Base-by-base conservation (phyloP, 2,113 vertebrate species). In the Apteryx owenii region DNA sequence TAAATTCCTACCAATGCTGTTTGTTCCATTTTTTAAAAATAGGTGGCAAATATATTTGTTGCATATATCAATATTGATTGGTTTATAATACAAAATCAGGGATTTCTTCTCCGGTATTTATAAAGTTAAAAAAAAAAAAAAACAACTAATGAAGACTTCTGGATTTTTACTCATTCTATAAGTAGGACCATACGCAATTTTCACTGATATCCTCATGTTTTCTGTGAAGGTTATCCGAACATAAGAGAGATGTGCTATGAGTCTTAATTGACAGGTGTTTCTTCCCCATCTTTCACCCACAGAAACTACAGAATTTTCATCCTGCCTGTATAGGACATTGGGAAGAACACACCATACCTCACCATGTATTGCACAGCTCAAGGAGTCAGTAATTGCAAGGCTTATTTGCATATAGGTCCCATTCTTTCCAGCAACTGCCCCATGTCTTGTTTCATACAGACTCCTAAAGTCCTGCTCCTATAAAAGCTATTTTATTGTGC, bases 391-490 rank as follows among this genome's bases (percentile, higher is more conserved):
- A 64, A 61, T 1, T 46, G 22, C 42, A 60, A 72, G 60, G 46
- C 3, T 51, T 10, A 40, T 25, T 51, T 42, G 12, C 23, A 54
- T 20, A 28, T 5, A 73, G 23, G 50, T 60, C 46, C 53, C 21
- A 22, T 28, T 50, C 15, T 22, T 33, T 29, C 31, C 5, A 83
- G 15, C 17, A 80, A 14, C 17, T 60, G 25, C 22, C 33, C 51
- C 5, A 0, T 22, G 38, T 18, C 7, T 68, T 69, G 12, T 7
- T 79, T 81, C 42, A 44, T 3, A 23, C 2, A 36, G 20, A 46
- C 6, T 23, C 10, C 84, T 78, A 28, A 62, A 81, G 53, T 9
- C 22, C 29, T 38, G 18, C 7, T 79, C 22, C 60, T 64, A 23
- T 1, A 33, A 15, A 48, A 64, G 14, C 8, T 44, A 5, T 8